phyloP scores from a whole-genome alignment of 2,113 vertebrate species.

The Hippocampus barbouri region DNA sequence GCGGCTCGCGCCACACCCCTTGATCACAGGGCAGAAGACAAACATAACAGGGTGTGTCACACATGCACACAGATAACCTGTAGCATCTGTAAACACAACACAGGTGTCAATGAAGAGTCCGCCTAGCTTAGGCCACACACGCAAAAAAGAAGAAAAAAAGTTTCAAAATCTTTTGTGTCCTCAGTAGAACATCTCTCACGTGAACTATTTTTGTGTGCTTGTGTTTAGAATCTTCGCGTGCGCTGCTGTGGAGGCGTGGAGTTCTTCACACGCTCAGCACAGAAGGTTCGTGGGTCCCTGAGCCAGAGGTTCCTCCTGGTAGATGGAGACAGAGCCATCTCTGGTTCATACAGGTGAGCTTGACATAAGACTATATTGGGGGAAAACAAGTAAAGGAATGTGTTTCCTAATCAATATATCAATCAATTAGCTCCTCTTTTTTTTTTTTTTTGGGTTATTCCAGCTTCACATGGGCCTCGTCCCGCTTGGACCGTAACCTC shows the following conservation, averaged over 20 bases:
- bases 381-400: background rate
- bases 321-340: constrained; percentile 88
- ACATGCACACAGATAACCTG: constrained; percentile 43
- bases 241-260: constrained; percentile 82
- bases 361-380: background rate
- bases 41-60: constrained; percentile 61
- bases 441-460: constrained; percentile 17
- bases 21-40: constrained; percentile 52
- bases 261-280: constrained; percentile 85
- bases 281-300: constrained; percentile 82
- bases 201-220: constrained; percentile 2
- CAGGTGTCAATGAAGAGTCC: background rate
- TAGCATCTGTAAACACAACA: constrained; percentile 17
- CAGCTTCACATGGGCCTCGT: constrained; percentile 95
- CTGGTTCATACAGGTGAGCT: constrained; percentile 93
- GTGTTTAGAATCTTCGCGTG: constrained; percentile 82
- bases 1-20: constrained; percentile 50
- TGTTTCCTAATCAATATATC: background rate
- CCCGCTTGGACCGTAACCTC: constrained; percentile 88
- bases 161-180: background rate
- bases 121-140: constrained; percentile 22
- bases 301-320: constrained; percentile 94
- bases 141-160: background rate
- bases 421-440: background rate
- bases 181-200: constrained; percentile 5